Conservation (phyloP, 2,797 vertebrate species). For the Halcyon smyrnensis region DNA sequence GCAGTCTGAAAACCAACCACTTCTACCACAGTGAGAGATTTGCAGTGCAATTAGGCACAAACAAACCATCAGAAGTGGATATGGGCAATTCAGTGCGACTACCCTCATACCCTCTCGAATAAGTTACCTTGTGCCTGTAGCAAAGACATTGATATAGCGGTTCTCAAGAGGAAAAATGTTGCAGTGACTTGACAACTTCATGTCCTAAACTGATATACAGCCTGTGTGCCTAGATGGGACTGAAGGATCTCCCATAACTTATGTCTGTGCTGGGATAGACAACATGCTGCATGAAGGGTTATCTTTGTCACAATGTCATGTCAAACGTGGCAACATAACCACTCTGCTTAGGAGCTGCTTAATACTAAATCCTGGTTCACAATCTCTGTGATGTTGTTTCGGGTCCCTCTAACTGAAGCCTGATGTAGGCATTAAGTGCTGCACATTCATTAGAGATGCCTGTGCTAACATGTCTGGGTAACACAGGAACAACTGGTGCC, state of each 20-base stretch:
- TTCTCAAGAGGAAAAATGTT: background rate
- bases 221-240: background rate
- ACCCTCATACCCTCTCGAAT: accelerated
- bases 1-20: constrained; percentile 21
- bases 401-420: background rate
- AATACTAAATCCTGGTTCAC: background rate
- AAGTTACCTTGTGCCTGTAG: background rate
- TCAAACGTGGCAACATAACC: background rate
- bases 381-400: background rate
- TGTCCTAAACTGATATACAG: background rate
- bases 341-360: background rate
- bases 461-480: background rate
- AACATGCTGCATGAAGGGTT: background rate
- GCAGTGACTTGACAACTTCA: accelerated
- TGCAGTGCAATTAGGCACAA: background rate
- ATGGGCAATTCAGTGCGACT: background rate
- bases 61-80: background rate
- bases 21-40: background rate
- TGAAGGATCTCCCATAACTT: background rate
- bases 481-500: background rate
- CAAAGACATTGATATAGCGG: background rate
- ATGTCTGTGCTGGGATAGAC: background rate
- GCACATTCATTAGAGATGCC: background rate
- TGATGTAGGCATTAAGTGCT: background rate
- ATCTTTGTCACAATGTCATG: background rate